Evolutionary conservation across 2,888 invertebrate species (phyloP), one percentile per base, ranked within the genome.

Genomic region (Choreutis nemorana): DNA sequence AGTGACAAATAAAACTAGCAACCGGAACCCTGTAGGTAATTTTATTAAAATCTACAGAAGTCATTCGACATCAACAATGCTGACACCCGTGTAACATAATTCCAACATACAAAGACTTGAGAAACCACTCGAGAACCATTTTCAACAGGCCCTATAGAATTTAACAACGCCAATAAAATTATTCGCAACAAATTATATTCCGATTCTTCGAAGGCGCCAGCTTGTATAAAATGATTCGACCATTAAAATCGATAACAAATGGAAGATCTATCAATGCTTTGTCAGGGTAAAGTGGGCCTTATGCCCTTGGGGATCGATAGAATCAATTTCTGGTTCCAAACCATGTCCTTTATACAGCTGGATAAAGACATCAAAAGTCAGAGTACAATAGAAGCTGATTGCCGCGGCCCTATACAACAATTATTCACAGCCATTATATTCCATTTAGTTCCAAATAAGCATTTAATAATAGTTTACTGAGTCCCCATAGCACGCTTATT

Each of bases 391-490:
- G 48, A 30, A 37, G 40, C 50, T 75, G 75, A 75, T 75, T 77
- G 68, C 71, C 58, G 36, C 42, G 57, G 45, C 47, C 44, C 62
- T 51, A 70, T 77, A 71, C 66, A 65, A 40, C 51, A 55, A 72
- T 75, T 73, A 73, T 73, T 58, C 71, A 68, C 63, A 66, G 64
- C 72, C 55, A 78, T 78, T 77, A 78, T 78, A 77, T 75, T 78
- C 75, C 67, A 77, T 78, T 78, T 78, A 77, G 72, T 65, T 66
- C 70, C 71, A 75, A 77, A 78, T 78, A 77, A 77, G 61, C 75
- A 63, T 78, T 77, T 77, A 77, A 78, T 63, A 65, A 59, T 75
- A 68, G 65, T 66, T 62, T 62, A 59, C 45, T 50, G 48, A 48
- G 50, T 57, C 65, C 57, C 67, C 65, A 63, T 64, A 64, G 61